Percentiles rank a stretch among this genome's conserved stretches.
Evolutionary conservation across 2,797 vertebrate genomes (phyloP).

Genomic region (Chelon auratus): DNA sequence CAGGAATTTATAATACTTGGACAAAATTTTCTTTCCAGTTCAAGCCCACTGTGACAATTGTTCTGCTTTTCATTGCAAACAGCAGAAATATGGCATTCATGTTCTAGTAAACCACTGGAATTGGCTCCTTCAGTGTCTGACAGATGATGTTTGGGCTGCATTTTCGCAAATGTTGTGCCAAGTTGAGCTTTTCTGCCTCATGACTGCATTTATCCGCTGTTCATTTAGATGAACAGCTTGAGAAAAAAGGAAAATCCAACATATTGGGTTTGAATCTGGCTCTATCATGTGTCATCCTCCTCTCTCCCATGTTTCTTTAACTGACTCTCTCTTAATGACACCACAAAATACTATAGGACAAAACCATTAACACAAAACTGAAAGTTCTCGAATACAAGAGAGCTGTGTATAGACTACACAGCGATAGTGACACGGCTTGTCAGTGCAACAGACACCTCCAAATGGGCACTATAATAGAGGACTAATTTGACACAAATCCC

Average conservation of each 20-base stretch:
- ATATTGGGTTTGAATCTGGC: constrained; percentile 4
- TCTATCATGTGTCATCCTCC: background rate
- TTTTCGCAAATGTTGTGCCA: constrained; percentile 1
- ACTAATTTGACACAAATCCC: constrained; percentile 84
- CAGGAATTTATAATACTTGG: background rate
- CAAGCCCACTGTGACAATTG: background rate
- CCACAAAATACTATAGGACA: background rate
- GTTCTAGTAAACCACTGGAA: background rate
- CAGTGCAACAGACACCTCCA: constrained; percentile 51
- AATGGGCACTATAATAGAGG: constrained; percentile 57
- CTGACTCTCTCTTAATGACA: background rate
- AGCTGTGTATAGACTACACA: constrained; percentile 21
- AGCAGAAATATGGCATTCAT: background rate
- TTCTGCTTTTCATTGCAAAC: constrained; percentile 7
- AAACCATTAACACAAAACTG: background rate
- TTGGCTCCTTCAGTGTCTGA: background rate
- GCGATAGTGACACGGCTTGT: constrained; percentile 35
- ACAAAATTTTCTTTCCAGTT: background rate
- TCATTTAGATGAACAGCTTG: background rate
- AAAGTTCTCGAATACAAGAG: constrained; percentile 13
- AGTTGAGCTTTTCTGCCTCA: background rate
- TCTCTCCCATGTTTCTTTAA: background rate
- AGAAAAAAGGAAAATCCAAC: background rate
- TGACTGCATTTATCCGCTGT: background rate
- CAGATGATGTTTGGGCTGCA: background rate